Evolutionary conservation across 2,113 vertebrate species (phyloP).

Genomic region (Hyperopisus bebe): DNA sequence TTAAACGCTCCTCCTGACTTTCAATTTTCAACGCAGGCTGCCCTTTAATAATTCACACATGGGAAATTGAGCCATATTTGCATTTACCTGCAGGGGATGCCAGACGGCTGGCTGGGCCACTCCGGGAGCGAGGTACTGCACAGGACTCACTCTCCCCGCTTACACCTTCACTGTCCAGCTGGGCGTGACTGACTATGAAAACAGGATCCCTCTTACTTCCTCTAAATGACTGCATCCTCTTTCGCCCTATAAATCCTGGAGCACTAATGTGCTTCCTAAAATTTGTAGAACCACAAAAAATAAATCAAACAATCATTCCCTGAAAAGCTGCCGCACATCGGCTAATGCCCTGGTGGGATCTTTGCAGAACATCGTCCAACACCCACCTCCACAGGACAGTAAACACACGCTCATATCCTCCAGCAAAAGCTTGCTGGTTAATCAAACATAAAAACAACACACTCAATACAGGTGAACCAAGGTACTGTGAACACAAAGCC

Average conservation of each 20-base stretch:
- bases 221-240: constrained; percentile 1
- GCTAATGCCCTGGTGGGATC: not conserved
- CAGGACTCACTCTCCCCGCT: not conserved
- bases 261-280: not conserved
- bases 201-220: not conserved
- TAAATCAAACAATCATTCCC: not conserved
- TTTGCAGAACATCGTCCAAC: not conserved
- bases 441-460: not conserved
- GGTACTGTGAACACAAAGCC: not conserved
- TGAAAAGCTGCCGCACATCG: not conserved
- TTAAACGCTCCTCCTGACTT: constrained; percentile 28
- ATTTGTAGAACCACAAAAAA: not conserved
- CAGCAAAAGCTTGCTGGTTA: not conserved
- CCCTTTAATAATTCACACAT: constrained; percentile 22
- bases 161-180: not conserved
- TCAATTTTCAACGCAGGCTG: constrained; percentile 16
- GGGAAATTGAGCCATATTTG: not conserved
- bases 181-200: constrained; percentile 2
- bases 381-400: not conserved
- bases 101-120: not conserved
- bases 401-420: not conserved
- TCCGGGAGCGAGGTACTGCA: not conserved
- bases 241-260: constrained; percentile 7
- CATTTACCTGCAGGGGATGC: not conserved
- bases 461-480: not conserved